Evolutionary conservation across 2,797 vertebrate genomes (phyloP).

Genomic region (Anguilla marmorata): DNA sequence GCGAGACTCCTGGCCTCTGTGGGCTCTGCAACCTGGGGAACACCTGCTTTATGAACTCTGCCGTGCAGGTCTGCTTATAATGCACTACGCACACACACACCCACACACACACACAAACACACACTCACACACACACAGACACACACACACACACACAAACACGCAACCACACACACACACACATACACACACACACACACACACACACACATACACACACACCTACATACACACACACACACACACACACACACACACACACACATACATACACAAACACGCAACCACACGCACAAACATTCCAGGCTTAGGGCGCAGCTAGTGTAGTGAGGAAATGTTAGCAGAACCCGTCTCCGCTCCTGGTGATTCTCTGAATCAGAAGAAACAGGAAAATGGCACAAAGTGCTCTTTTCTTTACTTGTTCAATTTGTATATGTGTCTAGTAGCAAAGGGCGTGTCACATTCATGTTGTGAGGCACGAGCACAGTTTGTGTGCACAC

Average conservation of each 20-base stretch:
- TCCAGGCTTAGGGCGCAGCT: background rate
- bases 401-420: too few species aligned
- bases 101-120: background rate
- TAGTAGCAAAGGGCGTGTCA: background rate
- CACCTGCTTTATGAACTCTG: slow-evolving; percentile 99
- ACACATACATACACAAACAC: background rate
- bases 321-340: too few species aligned
- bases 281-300: background rate
- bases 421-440: background rate
- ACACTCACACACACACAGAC: background rate
- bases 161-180: background rate
- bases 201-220: background rate
- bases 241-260: background rate
- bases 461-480: background rate
- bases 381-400: too few species aligned
- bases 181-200: background rate
- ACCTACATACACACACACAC: background rate
- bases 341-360: too few species aligned
- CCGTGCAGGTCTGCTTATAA: slow-evolving; percentile 82
- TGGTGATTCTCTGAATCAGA: background rate
- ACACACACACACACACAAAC: too few species aligned
- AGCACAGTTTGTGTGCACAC: background rate
- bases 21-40: slow-evolving; percentile 97
- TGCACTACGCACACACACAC: background rate
- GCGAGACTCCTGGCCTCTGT: slow-evolving; percentile 90